A percentile compares a stretch with the other conserved stretches of the same genome.
phyloP scores from a whole-genome alignment of 2,888 invertebrate species.

The Drosophila formosana region DNA sequence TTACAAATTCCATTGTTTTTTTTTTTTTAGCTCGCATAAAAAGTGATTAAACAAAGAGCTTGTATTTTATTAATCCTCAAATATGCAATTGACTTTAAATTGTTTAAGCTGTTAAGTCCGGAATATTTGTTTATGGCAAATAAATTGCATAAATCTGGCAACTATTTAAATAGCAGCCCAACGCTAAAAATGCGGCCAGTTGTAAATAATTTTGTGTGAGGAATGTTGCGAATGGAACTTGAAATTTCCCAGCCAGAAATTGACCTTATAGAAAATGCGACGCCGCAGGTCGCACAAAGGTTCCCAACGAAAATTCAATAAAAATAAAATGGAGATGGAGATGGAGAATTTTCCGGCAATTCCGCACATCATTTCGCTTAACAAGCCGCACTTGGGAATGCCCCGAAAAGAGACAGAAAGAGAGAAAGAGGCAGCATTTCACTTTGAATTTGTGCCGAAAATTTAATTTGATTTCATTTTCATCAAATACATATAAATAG shows the following conservation, averaged over 20 bases:
- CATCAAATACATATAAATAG: slow-evolving; percentile 73
- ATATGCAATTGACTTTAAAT: slow-evolving; percentile 8
- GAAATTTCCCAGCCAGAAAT: background rate
- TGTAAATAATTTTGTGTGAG: background rate
- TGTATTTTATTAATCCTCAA: background rate
- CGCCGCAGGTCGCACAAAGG: background rate
- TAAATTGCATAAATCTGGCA: background rate
- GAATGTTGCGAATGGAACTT: background rate
- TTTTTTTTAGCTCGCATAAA: background rate
- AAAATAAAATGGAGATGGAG: background rate
- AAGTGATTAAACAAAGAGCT: background rate
- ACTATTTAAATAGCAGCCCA: background rate
- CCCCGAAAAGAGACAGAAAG: background rate
- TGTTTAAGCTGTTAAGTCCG: slow-evolving; percentile 1
- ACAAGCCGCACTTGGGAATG: slow-evolving; percentile 15
- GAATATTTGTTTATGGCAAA: background rate
- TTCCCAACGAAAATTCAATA: background rate
- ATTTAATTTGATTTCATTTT: slow-evolving; percentile 79
- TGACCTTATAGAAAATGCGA: background rate
- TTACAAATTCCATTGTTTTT: background rate
- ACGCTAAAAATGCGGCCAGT: background rate
- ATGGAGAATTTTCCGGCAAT: slow-evolving; percentile 1
- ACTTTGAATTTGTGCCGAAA: slow-evolving; percentile 75
- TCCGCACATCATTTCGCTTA: slow-evolving; percentile 4
- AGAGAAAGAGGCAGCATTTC: slow-evolving; percentile 34